Evolutionary conservation across 2,888 invertebrate species (phyloP), one percentile per base, ranked within the genome.

Genomic region (Oconnorella tubifera): DNA sequence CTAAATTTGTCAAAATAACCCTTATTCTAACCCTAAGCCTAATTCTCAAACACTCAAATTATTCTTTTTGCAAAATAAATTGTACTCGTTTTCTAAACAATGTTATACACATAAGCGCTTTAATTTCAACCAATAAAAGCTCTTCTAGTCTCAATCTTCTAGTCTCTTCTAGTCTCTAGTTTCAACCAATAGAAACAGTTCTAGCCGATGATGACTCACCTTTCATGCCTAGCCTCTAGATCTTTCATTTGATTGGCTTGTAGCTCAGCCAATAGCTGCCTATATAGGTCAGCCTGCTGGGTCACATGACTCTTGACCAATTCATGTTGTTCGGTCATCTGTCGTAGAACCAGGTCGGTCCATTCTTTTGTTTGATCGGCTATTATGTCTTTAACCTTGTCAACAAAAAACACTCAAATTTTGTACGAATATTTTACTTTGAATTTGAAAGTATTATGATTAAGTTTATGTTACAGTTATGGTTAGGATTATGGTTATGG

Each of bases 351-450:
- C 85, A 97, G 87, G 76, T 90, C 90, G 66, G 92, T 90, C 97
- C 98, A 99, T 75, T 97, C 93, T 19, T 88, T 85, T 3, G 96
- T 94, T 84, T 99, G 98, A 72, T 94, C 94, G 49, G 88, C 87
- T 32, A 99, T 95, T 61, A 96, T 85, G 40, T 83, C 82, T 48
- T 82, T 80, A 51, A 85, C 81, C 78, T 78, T 74, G n/a, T n/a
- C n/a, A n/a, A n/a, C n/a, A n/a, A n/a, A n/a, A n/a, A n/a, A n/a
- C n/a, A n/a, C n/a, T 63, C 4, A 56, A 53, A 23, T 27, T 10
- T n/a, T n/a, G n/a, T n/a, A n/a, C n/a, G n/a, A n/a, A n/a, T n/a
- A n/a, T n/a, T n/a, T 48, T 48, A 48, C 48, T 14, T 14, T 48
- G 48, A 48, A 19, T 48, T n/a, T n/a, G n/a, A n/a, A n/a, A n/a